Evolutionary conservation across 2,888 invertebrate genomes (phyloP), one percentile per base, ranked within the genome.

Genomic region (Metacarcinus magister): DNA sequence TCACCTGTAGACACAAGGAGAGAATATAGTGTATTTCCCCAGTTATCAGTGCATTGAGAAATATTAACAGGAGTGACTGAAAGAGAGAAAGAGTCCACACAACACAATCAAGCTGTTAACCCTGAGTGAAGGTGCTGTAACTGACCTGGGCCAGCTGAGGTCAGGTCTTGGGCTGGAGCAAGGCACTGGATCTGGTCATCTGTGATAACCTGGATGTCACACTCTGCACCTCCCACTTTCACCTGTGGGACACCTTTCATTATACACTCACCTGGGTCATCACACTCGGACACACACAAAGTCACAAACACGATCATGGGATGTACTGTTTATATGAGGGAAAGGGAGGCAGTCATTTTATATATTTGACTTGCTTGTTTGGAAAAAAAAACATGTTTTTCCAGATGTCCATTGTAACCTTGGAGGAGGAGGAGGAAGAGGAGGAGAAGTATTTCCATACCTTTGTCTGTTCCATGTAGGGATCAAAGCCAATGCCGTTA

Each of bases 211-310:
- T 94, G 54, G 16, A 94, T 44, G 32, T 23, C 54, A 90, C 94
- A 94, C 54, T 82, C 60, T 3, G 54, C 94, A 8, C 94, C 94
- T 54, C 94, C 94, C 19, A 94, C 94, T 54, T 90, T 32, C 1
- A 94, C 89, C 90, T 94, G 60, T 23, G 39, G 2, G 8, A 75
- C 75, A 75, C 75, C 23, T n/a, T 28, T 75, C 75, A 75, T 75
- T 75, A 75, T 8, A n/a, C 28, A 28, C 28, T 23, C 13, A 67
- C 23, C 13, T 4, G 60, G 60, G 16, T 19, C 60, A 67, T 67
- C 19, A 67, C 60, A 67, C 13, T 4, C 1, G 54, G 54, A 16
- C 54, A 54, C 54, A 54, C 54, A 39, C 54, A n/a, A n/a, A n/a
- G n/a, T n/a, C n/a, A n/a, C n/a, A 54, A 13, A 54, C 54, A 54